A percentile compares a stretch with the other conserved stretches of the same genome.
These are phyloP conservation scores for Zaprionus capensis DNA, from an alignment of 1,140 invertebrate species.

Conservation along the genomic window DNA sequence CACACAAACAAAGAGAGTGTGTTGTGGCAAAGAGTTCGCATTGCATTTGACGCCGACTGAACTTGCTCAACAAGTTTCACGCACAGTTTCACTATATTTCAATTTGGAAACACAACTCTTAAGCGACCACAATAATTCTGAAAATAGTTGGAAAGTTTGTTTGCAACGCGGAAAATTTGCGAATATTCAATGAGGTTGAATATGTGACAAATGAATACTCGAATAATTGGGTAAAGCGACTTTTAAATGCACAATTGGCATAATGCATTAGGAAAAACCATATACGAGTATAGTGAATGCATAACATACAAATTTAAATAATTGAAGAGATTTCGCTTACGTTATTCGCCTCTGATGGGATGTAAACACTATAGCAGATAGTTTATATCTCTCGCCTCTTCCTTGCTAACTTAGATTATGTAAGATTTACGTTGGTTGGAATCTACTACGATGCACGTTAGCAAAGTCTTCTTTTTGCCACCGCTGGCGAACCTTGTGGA, in stretches of 20 bases:
- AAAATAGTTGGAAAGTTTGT: background rate
- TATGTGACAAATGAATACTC: background rate
- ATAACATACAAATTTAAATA: no score
- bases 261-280: no score
- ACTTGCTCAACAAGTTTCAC: slow-evolving; percentile 61
- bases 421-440: background rate
- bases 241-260: background rate
- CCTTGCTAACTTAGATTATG: background rate
- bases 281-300: no score
- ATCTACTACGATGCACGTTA: background rate
- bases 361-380: background rate
- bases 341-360: no score
- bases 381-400: background rate
- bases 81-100: slow-evolving; percentile 65
- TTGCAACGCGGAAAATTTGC: slow-evolving; percentile 10
- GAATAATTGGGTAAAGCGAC: background rate
- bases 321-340: background rate
- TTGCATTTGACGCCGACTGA: slow-evolving; percentile 47
- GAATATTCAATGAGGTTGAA: background rate
- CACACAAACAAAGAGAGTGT: slow-evolving; percentile 3
- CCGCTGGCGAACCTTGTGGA: background rate
- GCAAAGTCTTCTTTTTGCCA: background rate
- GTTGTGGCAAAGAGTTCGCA: background rate
- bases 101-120: slow-evolving; percentile 54
- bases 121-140: slow-evolving; percentile 21